Percentiles rank a stretch among this genome's conserved stretches.
Evolutionary conservation across 1,140 invertebrate species (phyloP).

Genomic region (Bursaphelenchus mucronatus): DNA sequence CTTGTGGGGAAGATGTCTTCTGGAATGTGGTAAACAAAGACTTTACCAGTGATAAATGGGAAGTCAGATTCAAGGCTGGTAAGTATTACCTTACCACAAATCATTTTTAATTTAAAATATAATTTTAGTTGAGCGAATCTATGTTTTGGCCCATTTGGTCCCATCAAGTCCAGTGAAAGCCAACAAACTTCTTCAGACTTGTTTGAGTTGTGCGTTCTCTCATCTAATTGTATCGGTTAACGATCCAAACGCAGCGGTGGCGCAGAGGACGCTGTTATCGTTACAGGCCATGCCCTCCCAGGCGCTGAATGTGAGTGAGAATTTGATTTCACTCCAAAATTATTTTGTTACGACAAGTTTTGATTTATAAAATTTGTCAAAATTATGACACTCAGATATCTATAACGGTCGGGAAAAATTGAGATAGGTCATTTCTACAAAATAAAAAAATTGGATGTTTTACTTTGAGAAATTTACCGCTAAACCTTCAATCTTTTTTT

Average conservation of each 20-base stretch:
- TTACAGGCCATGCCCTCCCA: slow-evolving; percentile 86
- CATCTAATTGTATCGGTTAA: slow-evolving; percentile 91
- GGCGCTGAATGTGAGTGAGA: slow-evolving; percentile 59
- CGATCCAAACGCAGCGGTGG: slow-evolving; percentile 87
- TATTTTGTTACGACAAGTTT: too few relatives aligned
- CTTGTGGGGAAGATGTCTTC: slow-evolving; percentile 84
- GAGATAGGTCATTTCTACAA: too few relatives aligned
- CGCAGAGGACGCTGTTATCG: slow-evolving; percentile 84
- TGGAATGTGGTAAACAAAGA: slow-evolving; percentile 87
- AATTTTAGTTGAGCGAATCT: slow-evolving; percentile 50
- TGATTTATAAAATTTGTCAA: not conserved
- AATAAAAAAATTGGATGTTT: too few relatives aligned
- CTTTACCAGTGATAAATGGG: slow-evolving; percentile 84
- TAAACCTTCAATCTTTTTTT: too few relatives aligned
- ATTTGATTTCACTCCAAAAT: not conserved
- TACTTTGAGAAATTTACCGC: too few relatives aligned
- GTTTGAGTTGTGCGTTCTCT: slow-evolving; percentile 89
- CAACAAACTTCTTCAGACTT: slow-evolving; percentile 80
- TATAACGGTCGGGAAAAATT: too few relatives aligned
- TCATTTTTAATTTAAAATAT: slow-evolving; percentile 24
- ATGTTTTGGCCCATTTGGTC: slow-evolving; percentile 65
- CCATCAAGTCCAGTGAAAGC: slow-evolving; percentile 78
- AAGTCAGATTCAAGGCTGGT: slow-evolving; percentile 81
- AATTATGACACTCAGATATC: not conserved
- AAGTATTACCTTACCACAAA: slow-evolving; percentile 7